A percentile compares a stretch with the other conserved stretches of the same genome.
Evolutionary conservation across 2,888 invertebrate genomes (phyloP).

Genomic region (Stramonita haemastoma): DNA sequence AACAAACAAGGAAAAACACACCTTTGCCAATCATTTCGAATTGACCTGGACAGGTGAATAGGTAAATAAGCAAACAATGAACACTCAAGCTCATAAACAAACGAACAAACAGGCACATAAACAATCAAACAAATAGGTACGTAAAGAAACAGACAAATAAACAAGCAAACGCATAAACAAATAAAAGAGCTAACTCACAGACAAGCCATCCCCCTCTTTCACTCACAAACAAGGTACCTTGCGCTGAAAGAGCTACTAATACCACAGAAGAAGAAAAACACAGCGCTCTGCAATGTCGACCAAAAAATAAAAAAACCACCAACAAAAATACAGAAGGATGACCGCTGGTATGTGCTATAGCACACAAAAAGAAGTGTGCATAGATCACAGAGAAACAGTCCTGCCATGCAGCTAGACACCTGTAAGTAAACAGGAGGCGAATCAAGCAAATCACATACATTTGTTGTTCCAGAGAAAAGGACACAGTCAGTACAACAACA

Average conservation of each 20-base stretch:
- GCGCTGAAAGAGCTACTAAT: neutral
- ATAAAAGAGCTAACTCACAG: neutral
- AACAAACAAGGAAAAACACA: neutral
- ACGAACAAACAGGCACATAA: neutral
- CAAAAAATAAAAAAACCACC: neutral
- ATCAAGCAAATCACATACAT: neutral
- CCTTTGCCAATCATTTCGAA: too few species aligned
- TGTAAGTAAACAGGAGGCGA: neutral
- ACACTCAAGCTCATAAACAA: neutral
- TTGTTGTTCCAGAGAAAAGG: neutral
- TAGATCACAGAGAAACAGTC: conserved; percentile 14
- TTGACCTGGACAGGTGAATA: neutral
- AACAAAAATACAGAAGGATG: neutral
- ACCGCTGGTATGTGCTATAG: neutral
- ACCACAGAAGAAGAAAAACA: neutral
- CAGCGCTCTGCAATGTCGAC: neutral
- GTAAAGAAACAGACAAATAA: neutral
- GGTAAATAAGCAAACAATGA: neutral
- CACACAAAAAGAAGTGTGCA: conserved; percentile 20
- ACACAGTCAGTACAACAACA: neutral
- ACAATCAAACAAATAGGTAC: neutral
- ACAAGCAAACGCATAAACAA: neutral
- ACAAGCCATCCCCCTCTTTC: neutral
- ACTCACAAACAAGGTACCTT: neutral
- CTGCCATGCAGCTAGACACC: neutral